Conservation (phyloP, 2,888 invertebrate genomes). For the Plagodis pulveraria region DNA sequence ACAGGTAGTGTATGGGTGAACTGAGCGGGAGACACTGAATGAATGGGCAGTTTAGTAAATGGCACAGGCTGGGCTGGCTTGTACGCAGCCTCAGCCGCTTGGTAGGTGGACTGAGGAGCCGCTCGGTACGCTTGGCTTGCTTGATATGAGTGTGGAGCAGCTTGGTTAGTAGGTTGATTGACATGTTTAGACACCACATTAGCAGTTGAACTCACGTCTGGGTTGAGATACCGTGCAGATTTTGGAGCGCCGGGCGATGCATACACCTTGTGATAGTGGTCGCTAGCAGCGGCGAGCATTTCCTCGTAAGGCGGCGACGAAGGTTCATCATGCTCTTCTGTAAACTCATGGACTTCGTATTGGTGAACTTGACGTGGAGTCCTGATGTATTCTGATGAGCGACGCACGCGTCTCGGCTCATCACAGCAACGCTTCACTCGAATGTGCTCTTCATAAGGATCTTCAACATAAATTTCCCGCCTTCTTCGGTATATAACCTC, state of each 20-base stretch:
- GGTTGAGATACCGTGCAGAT: conserved; percentile 35
- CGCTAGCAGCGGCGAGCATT: conserved; percentile 76
- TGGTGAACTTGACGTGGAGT: conserved; percentile 68
- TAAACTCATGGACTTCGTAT: conserved; percentile 73
- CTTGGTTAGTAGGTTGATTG: conserved; percentile 21
- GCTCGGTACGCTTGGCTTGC: conserved; percentile 2
- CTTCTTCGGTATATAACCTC: conserved; percentile 47
- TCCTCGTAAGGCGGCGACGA: conserved; percentile 69
- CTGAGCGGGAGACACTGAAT: conserved; percentile 31
- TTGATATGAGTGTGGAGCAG: conserved; percentile 10
- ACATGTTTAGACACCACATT: conserved; percentile 24
- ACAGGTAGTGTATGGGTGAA: conserved; percentile 33
- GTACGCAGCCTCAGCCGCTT: not conserved
- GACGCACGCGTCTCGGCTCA: conserved; percentile 41
- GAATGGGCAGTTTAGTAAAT: conserved; percentile 14
- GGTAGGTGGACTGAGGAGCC: conserved; percentile 1
- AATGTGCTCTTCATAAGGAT: conserved; percentile 62
- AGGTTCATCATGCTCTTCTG: conserved; percentile 56
- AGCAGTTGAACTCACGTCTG: conserved; percentile 32
- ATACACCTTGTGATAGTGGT: conserved; percentile 72
- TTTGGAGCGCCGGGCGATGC: conserved; percentile 43
- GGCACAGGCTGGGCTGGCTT: conserved; percentile 26
- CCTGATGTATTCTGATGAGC: conserved; percentile 53
- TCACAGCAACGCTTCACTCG: conserved; percentile 63
- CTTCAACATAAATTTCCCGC: conserved; percentile 55